Base-by-base conservation (phyloP, 2,113 vertebrate species). In the Lontra canadensis region DNA sequence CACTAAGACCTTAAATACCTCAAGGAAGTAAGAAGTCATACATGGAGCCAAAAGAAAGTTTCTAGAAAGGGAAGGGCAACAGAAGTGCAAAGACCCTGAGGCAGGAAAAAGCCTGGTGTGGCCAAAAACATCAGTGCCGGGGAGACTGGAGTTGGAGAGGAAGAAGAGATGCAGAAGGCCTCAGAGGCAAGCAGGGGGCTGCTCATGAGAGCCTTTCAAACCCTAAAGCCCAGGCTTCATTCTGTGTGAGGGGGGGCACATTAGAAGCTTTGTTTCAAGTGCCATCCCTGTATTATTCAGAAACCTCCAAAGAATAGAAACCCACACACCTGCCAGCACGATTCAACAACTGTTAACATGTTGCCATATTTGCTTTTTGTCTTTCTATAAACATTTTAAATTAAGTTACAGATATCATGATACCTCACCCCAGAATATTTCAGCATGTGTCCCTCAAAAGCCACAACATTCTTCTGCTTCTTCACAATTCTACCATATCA, bases 131-230 rank as follows among this genome's bases (percentile, higher is more conserved):
- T 1, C 0, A 44, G 39, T 61, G 18, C 14, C 20, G 9, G 5
- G 0, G 8, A 15, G 5, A 0, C 42, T 25, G 34, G 6, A 26
- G 36, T 12, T 9, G 0, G 17, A 92, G 17, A 55, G 2, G 4
- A 44, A n/a, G 7, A 20, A 61, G 21, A 26, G 71, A 29, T 0
- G 7, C 15, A 65, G 55, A 4, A 23, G 67, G 20, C 18, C 13
- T 23, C 82, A 63, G 25, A 61, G 39, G 49, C 12, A 31, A 55
- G 3, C 6, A 44, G 2, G 47, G 0, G 23, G 9, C 20, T 21
- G 7, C 67, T 21, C 0, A 1, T 3, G 8, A 0, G 26, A 39
- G 34, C n/a, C 8, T 7, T 52, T 20, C 25, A 26, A 12, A 20
- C 7, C 3, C 39, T 55, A 25, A 86, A 18, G 31, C 49, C 31